phyloP scores from a whole-genome alignment of 2,888 invertebrate species.

The Catocala nupta region DNA sequence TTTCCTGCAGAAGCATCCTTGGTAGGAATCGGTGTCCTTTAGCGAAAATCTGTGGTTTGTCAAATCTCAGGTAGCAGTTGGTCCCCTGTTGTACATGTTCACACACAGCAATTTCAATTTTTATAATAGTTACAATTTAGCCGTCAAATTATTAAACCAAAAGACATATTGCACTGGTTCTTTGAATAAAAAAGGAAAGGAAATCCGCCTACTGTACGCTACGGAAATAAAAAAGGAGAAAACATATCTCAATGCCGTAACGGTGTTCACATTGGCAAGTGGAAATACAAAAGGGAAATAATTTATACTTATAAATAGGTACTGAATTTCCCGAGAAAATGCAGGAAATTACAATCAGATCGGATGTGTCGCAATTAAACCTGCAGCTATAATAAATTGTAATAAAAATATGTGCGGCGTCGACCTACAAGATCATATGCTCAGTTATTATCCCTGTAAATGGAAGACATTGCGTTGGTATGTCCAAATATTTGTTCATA shows the following conservation, averaged over 20 bases:
- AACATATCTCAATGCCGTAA: slow-evolving; percentile 20
- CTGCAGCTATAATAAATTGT: slow-evolving; percentile 34
- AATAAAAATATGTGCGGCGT: slow-evolving; percentile 45
- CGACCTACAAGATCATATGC: slow-evolving; percentile 41
- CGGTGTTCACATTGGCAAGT: slow-evolving; percentile 34
- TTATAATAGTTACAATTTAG: too few species aligned
- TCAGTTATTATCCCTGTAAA: slow-evolving; percentile 40
- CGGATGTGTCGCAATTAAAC: slow-evolving; percentile 32
- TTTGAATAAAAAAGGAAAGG: neutral
- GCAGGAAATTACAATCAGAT: slow-evolving; percentile 35
- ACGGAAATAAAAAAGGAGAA: slow-evolving; percentile 17
- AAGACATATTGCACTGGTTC: neutral
- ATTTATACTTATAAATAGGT: slow-evolving; percentile 37
- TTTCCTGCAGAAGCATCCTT: too few species aligned
- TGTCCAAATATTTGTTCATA: slow-evolving; percentile 35
- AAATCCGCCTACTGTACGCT: neutral
- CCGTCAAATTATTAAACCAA: neutral
- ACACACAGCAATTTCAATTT: too few species aligned
- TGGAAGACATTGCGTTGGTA: slow-evolving; percentile 45
- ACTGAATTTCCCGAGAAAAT: slow-evolving; percentile 35
- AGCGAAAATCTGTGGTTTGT: too few species aligned
- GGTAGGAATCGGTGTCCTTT: too few species aligned
- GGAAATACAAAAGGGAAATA: slow-evolving; percentile 36
- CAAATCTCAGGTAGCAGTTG: too few species aligned
- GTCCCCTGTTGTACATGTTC: too few species aligned